These are phyloP conservation scores for Shinisaurus crocodilurus DNA, from an alignment of 2,113 vertebrate genomes.

Conservation along the genomic window DNA sequence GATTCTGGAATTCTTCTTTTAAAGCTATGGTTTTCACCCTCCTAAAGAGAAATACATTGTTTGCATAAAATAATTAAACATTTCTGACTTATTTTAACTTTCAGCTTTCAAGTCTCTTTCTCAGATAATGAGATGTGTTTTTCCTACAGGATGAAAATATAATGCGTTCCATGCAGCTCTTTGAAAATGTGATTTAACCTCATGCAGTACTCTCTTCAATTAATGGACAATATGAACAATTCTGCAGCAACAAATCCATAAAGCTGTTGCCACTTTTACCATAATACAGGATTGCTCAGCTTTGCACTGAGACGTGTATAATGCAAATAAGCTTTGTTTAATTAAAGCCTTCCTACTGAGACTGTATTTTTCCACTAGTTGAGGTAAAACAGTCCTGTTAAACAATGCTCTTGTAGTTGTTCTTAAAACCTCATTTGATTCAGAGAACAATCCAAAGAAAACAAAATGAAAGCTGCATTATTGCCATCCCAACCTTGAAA, in stretches of 20 bases:
- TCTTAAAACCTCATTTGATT: conserved; percentile 52
- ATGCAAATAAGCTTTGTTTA: conserved; percentile 80
- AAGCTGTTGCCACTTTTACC: conserved; percentile 77
- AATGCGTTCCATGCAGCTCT: conserved; percentile 99
- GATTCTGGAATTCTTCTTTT: background rate
- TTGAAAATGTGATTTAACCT: conserved; percentile 97
- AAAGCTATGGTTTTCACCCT: background rate
- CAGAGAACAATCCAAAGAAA: conserved; percentile 51
- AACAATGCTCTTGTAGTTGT: conserved; percentile 46
- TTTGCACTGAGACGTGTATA: conserved; percentile 78
- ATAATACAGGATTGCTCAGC: conserved; percentile 80
- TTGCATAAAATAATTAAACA: background rate
- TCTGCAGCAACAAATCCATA: conserved; percentile 65
- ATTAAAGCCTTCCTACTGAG: conserved; percentile 56
- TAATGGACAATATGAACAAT: conserved; percentile 67
- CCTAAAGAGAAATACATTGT: background rate
- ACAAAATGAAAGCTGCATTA: conserved; percentile 51
- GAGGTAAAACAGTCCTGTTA: conserved; percentile 56
- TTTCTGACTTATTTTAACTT: background rate
- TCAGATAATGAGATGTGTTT: conserved; percentile 1
- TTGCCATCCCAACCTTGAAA: conserved; percentile 48
- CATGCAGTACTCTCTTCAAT: conserved; percentile 44
- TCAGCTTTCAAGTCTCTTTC: background rate
- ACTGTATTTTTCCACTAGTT: conserved; percentile 52
- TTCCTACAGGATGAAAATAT: conserved; percentile 95